Base-by-base conservation (phyloP, 1,140 invertebrate species). In the Trichoplusia ni region DNA sequence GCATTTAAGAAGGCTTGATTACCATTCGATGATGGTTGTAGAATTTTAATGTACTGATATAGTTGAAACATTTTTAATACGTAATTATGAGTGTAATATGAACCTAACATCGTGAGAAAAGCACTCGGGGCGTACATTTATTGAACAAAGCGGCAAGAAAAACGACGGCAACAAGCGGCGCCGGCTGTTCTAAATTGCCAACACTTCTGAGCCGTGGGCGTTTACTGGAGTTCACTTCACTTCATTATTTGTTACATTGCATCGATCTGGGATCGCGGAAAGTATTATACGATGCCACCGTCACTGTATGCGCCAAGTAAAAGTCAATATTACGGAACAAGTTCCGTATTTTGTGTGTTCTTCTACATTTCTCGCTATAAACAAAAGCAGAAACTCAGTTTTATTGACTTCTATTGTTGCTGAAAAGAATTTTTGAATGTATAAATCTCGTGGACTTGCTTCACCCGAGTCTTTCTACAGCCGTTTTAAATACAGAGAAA, bases 161-260 rank as follows among this genome's bases (percentile, higher is more conserved):
- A 83, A 83, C 79, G 84, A 73, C 73, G 77, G 73, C 70, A 77
- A 79, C 79, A 82, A 74, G 69, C 74, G 58, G 65, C 65, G 64
- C 82, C 85, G 77, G 81, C 70, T 88, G 83, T 72, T 73, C 73
- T 74, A 72, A 82, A 86, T 86, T 81, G 81, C 82, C 75, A 76
- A 79, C 79, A 81, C 77, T 82, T 78, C 76, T 65, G 73, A 68
- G 77, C 75, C 68, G 51, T 59, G 60, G 73, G 78, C 77, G 71
- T 67, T 84, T 76, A 72, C 72, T 77, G 61, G 61, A 79, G 72
- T 78, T 75, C 70, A 74, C 67, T 78, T 65, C 71, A 77, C 70
- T 85, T 84, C 84, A 85, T 87, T 82, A 87, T 87, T 86, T 81
- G 80, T 78, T 77, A 70, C 67, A 77, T 71, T 76, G 69, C 74